phyloP scores from a whole-genome alignment of 2,797 vertebrate genomes.

The Jordanella pulchra region DNA sequence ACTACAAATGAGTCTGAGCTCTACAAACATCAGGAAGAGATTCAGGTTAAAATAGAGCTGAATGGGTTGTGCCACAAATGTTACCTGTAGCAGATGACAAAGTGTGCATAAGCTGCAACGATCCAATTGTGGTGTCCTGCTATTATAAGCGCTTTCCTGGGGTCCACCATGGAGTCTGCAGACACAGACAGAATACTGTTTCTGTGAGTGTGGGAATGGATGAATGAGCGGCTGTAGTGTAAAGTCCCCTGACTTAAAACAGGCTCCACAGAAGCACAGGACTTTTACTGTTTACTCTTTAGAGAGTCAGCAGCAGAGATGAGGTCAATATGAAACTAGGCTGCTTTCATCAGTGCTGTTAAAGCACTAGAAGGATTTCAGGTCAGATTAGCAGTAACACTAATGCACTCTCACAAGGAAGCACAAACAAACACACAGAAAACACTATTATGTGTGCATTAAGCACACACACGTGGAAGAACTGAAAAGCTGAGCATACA shows the following conservation, averaged over 20 bases:
- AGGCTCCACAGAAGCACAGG: no score
- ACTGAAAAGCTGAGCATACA: not conserved
- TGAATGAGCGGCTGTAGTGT: no score
- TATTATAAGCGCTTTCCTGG: slow-evolving; percentile 94
- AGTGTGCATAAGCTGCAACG: slow-evolving; percentile 96
- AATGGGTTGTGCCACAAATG: not conserved
- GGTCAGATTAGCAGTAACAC: slow-evolving; percentile 52
- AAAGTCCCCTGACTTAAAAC: no score
- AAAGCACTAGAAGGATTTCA: slow-evolving; percentile 38
- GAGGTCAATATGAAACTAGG: slow-evolving; percentile 41
- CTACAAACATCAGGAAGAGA: not conserved
- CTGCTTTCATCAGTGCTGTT: slow-evolving; percentile 25
- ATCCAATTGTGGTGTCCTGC: slow-evolving; percentile 99
- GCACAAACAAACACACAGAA: slow-evolving; percentile 13
- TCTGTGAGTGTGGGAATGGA: no score
- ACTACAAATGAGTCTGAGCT: not conserved
- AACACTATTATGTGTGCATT: slow-evolving; percentile 11
- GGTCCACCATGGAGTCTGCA: slow-evolving; percentile 89
- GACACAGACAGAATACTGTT: slow-evolving; percentile 25
- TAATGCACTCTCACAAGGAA: slow-evolving; percentile 22
- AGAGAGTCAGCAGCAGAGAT: slow-evolving; percentile 25
- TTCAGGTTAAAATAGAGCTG: slow-evolving; percentile 3
- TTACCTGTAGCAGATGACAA: slow-evolving; percentile 98
- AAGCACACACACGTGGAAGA: slow-evolving; percentile 3
- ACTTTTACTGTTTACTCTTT: not conserved